phyloP scores from a whole-genome alignment of 2,888 invertebrate species.

The Acrocera orbiculus region DNA sequence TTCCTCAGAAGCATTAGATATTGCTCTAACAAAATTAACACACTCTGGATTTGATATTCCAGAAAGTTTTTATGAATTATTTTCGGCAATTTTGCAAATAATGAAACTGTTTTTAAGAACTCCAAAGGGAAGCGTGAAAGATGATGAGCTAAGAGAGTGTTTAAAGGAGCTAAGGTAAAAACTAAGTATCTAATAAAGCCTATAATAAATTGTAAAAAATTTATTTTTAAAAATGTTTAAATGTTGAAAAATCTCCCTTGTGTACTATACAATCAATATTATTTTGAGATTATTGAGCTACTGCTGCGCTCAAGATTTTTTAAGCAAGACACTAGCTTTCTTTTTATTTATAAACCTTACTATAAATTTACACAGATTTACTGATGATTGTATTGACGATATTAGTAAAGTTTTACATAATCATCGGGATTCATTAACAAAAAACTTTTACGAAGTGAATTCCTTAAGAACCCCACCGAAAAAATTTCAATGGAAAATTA shows the following conservation, averaged over 20 bases:
- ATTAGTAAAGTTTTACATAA: slow-evolving; percentile 34
- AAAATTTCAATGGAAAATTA: slow-evolving; percentile 34
- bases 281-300: too few species aligned
- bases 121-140: slow-evolving; percentile 31
- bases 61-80: slow-evolving; percentile 34
- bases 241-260: too few species aligned
- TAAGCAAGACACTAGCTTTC: too few species aligned
- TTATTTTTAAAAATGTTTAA: too few species aligned
- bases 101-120: slow-evolving; percentile 33
- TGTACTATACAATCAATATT: too few species aligned
- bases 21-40: slow-evolving; percentile 27
- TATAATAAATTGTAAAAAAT: too few species aligned
- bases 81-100: slow-evolving; percentile 33
- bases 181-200: too few species aligned
- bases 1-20: slow-evolving; percentile 27
- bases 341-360: slow-evolving; percentile 6
- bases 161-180: slow-evolving; percentile 32
- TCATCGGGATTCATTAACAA: slow-evolving; percentile 28
- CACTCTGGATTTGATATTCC: slow-evolving; percentile 30
- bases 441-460: slow-evolving; percentile 28
- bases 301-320: too few species aligned
- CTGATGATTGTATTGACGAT: slow-evolving; percentile 34
- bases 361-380: slow-evolving; percentile 26
- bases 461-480: slow-evolving; percentile 28
- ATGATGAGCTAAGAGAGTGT: slow-evolving; percentile 32